These are phyloP conservation scores for Phenacoccus solenopsis DNA, from an alignment of 1,140 invertebrate genomes.

Conservation along the genomic window DNA sequence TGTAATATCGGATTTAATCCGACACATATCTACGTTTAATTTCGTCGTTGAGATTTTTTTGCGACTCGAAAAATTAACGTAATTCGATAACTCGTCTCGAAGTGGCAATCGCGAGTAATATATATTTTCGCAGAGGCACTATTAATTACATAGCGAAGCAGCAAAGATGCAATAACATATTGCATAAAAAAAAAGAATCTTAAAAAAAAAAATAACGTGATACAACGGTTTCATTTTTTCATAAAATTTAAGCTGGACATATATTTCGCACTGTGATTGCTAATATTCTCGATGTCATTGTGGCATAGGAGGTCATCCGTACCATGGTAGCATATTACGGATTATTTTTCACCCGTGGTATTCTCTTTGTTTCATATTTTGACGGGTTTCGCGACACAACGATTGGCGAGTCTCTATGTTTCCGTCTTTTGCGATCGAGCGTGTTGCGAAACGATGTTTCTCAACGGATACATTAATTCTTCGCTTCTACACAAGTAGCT, in stretches of 20 bases:
- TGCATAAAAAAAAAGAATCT: not conserved
- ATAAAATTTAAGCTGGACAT: not conserved
- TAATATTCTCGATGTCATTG: not conserved
- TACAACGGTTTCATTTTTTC: not conserved
- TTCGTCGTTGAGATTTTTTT: too few relatives aligned
- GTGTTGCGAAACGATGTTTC: too few relatives aligned
- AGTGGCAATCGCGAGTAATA: not conserved
- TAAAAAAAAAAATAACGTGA: constrained; percentile 3
- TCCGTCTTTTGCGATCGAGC: too few relatives aligned
- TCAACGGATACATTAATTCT: too few relatives aligned
- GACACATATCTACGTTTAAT: too few relatives aligned
- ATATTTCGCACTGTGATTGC: not conserved
- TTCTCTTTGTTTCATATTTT: not conserved
- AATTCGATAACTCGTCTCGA: not conserved
- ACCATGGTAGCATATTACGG: not conserved
- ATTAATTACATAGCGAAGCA: not conserved
- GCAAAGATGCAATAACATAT: not conserved
- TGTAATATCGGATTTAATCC: too few relatives aligned
- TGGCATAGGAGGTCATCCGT: not conserved
- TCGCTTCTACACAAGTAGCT: too few relatives aligned
- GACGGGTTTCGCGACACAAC: not conserved
- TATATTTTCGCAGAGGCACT: not conserved
- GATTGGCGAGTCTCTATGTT: not conserved
- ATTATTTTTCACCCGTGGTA: constrained; percentile 4
- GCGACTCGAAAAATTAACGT: not conserved